These are phyloP conservation scores for Eucriotettix oculatus DNA, from an alignment of 2,888 invertebrate genomes.

Conservation along the genomic window DNA sequence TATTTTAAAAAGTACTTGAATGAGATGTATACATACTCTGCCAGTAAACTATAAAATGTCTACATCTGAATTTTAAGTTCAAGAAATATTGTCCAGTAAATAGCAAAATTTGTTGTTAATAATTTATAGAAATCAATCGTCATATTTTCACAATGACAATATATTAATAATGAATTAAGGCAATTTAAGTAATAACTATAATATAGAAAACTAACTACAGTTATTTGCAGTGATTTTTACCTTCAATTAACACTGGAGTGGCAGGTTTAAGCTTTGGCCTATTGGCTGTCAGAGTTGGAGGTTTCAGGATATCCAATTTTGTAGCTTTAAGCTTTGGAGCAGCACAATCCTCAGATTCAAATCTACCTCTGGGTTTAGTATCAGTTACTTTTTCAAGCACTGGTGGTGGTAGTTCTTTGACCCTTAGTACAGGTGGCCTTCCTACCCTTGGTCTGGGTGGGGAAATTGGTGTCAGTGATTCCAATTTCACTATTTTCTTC, in stretches of 20 bases:
- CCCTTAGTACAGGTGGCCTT: conserved; percentile 2
- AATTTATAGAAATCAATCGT: no score
- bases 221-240: no score
- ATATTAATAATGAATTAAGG: not conserved
- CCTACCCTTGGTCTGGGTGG: conserved; percentile 4
- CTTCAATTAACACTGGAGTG: not conserved
- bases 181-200: no score
- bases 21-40: no score
- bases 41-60: no score
- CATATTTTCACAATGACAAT: no score
- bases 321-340: conserved; percentile 11
- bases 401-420: conserved; percentile 19
- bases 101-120: no score
- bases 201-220: no score
- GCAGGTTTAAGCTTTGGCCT: not conserved
- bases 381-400: conserved; percentile 19
- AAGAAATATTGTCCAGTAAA: no score
- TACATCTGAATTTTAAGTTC: no score
- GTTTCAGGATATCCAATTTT: conserved; percentile 23
- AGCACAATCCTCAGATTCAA: conserved; percentile 8
- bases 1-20: no score
- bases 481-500: conserved; percentile 23
- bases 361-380: conserved; percentile 1
- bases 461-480: conserved; percentile 4
- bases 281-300: conserved; percentile 24